Evolutionary conservation across 2,113 vertebrate genomes (phyloP).

Genomic region (Mobula hypostoma): DNA sequence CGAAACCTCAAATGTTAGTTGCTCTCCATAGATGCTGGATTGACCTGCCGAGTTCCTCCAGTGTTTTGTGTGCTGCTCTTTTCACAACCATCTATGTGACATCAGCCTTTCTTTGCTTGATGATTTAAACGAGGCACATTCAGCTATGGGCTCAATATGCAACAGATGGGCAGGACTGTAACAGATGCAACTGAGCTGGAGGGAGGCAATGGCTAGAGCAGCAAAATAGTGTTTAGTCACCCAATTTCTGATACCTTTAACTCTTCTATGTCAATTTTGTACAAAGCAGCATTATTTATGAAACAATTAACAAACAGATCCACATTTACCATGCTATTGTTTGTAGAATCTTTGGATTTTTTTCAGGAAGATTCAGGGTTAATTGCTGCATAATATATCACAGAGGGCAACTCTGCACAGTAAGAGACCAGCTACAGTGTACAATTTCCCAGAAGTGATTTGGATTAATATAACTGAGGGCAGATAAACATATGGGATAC

Average conservation of each 20-base stretch:
- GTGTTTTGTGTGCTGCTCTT: too few relatives aligned
- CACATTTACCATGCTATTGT: neutral
- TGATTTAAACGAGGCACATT: neutral
- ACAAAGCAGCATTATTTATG: neutral
- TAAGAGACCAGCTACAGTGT: neutral
- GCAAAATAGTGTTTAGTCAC: neutral
- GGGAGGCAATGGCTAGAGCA: neutral
- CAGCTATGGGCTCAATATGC: neutral
- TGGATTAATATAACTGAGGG: neutral
- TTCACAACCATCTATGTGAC: neutral
- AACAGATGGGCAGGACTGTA: neutral
- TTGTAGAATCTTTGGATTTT: neutral
- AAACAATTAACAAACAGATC: neutral
- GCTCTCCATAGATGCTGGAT: too few relatives aligned
- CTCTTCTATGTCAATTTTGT: neutral
- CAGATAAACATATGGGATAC: constrained; percentile 24
- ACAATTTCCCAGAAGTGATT: neutral
- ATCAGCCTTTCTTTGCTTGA: neutral
- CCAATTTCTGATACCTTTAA: neutral
- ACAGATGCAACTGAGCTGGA: neutral
- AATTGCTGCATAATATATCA: neutral
- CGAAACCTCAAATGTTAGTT: too few relatives aligned
- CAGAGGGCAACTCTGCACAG: neutral
- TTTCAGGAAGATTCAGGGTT: neutral
- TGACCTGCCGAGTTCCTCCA: too few relatives aligned